phyloP scores from a whole-genome alignment of 2,888 invertebrate species.

The Margaritifera margaritifera region DNA sequence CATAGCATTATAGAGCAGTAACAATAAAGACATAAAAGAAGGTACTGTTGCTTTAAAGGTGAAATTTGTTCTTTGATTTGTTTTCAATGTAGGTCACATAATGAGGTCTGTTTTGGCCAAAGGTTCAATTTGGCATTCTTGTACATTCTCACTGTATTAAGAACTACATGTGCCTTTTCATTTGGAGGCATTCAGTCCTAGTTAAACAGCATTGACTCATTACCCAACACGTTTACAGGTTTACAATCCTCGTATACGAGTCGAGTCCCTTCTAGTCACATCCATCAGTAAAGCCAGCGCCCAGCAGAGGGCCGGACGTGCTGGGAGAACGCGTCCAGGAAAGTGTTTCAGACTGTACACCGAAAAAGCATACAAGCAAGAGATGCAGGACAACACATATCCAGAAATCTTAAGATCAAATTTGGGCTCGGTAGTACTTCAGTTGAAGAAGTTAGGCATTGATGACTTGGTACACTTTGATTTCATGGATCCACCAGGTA shows the following conservation, averaged over 20 bases:
- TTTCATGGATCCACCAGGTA: conserved; percentile 98
- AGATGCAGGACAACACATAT: conserved; percentile 99
- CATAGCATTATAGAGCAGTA: too few relatives aligned
- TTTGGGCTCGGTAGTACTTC: conserved; percentile 97
- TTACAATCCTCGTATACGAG: conserved; percentile 90
- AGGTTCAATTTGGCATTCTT: too few relatives aligned
- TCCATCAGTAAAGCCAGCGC: conserved; percentile 99
- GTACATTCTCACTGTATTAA: too few relatives aligned
- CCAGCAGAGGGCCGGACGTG: conserved; percentile 97
- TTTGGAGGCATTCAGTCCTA: too few relatives aligned
- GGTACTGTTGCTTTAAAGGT: too few relatives aligned
- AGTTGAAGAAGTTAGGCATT: conserved; percentile 98
- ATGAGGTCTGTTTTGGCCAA: too few relatives aligned
- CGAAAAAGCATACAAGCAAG: conserved; percentile 86
- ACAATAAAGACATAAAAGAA: too few relatives aligned
- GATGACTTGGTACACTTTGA: conserved; percentile 99
- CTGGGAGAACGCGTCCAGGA: conserved; percentile 97
- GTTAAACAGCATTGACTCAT: neutral
- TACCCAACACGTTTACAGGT: conserved; percentile 74
- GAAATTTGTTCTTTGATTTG: too few relatives aligned
- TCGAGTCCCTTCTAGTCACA: conserved; percentile 97
- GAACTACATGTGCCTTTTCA: too few relatives aligned
- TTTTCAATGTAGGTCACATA: too few relatives aligned
- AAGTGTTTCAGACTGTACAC: conserved; percentile 95
- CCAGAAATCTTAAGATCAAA: conserved; percentile 94